phyloP scores from a whole-genome alignment of 2,888 invertebrate genomes.

The Cephus rjabovi region DNA sequence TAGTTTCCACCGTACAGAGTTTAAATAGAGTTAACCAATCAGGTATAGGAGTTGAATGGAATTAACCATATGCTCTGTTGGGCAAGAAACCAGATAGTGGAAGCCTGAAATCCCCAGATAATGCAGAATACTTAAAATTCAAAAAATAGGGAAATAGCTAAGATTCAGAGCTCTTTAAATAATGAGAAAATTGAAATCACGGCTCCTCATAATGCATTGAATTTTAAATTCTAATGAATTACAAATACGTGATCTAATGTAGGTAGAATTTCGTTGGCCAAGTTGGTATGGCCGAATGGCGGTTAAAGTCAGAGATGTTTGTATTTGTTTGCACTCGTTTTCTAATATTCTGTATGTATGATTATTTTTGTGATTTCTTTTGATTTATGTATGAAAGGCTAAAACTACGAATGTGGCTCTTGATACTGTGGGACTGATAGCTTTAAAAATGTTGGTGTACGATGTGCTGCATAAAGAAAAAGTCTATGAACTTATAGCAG shows the following conservation, averaged over 20 bases:
- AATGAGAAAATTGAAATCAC: background rate
- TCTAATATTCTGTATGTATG: background rate
- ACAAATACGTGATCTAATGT: background rate
- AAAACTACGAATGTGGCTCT: background rate
- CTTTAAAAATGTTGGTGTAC: slow-evolving; percentile 69
- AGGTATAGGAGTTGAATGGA: no score
- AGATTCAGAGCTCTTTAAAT: background rate
- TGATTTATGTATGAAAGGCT: background rate
- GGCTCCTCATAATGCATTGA: background rate
- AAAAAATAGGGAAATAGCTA: background rate
- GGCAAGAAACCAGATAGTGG: no score
- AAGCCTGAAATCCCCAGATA: background rate
- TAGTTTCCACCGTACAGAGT: no score
- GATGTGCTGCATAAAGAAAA: slow-evolving; percentile 71
- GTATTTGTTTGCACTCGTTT: background rate
- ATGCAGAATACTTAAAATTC: background rate
- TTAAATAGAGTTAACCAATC: no score
- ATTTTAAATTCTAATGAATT: background rate
- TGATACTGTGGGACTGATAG: background rate
- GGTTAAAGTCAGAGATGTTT: background rate
- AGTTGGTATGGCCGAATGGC: background rate
- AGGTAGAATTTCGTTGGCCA: background rate
- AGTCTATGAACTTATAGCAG: slow-evolving; percentile 71
- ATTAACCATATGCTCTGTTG: no score
- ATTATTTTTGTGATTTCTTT: background rate